Evolutionary conservation across 2,888 invertebrate species (phyloP).

Genomic region (Drosophila longiperda): DNA sequence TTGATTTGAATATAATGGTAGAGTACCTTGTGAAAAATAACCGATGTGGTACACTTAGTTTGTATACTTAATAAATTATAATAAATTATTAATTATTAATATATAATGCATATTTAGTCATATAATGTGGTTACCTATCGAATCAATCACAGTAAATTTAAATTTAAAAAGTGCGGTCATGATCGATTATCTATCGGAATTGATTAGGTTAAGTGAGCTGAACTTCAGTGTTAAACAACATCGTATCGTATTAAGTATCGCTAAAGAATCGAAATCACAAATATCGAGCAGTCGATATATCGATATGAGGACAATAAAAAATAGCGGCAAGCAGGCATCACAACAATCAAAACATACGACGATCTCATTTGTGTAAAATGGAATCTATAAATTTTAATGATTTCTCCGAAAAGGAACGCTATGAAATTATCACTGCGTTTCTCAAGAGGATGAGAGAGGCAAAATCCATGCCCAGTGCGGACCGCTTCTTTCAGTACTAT

Average conservation of each 20-base stretch:
- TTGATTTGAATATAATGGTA: neutral
- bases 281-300: slow-evolving; percentile 19
- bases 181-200: slow-evolving; percentile 9
- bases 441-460: slow-evolving; percentile 61
- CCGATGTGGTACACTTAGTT: slow-evolving; percentile 5
- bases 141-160: slow-evolving; percentile 52
- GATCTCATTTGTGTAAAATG: slow-evolving; percentile 34
- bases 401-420: slow-evolving; percentile 54
- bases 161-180: neutral
- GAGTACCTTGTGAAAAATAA: neutral
- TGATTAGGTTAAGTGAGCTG: slow-evolving; percentile 1
- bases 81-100: too few species aligned
- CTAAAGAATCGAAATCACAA: neutral
- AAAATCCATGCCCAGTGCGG: slow-evolving; percentile 47
- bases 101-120: neutral
- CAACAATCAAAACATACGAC: slow-evolving; percentile 23
- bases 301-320: slow-evolving; percentile 10
- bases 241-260: neutral
- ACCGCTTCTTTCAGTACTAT: slow-evolving; percentile 62
- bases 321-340: slow-evolving; percentile 54
- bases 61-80: slow-evolving; percentile 21
- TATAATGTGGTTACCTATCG: slow-evolving; percentile 13
- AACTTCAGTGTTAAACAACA: neutral
- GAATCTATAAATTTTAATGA: slow-evolving; percentile 67
- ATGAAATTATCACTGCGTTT: slow-evolving; percentile 63